Evolutionary conservation across 2,797 vertebrate genomes (phyloP).

Genomic region (Poeciliopsis gracilis): DNA sequence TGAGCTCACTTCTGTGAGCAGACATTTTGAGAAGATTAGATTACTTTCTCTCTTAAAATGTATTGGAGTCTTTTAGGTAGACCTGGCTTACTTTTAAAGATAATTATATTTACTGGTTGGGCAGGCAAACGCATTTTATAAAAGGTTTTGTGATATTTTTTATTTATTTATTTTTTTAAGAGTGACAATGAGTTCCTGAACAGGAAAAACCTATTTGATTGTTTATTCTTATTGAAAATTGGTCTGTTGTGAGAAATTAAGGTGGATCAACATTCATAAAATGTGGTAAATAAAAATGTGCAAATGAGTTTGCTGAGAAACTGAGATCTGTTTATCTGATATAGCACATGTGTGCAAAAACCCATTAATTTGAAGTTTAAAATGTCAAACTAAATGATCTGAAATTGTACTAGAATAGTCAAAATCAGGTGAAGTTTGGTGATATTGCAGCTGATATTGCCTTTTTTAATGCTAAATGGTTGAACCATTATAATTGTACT

Average conservation of each 20-base stretch:
- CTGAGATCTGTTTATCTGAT: no score
- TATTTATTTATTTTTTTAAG: no score
- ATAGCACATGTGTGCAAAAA: no score
- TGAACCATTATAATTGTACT: background rate
- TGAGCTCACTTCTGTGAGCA: background rate
- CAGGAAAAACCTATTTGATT: no score
- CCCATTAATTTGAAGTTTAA: no score
- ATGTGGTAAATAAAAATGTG: background rate
- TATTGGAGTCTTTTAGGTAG: background rate
- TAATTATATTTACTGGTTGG: background rate
- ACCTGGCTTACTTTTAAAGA: background rate
- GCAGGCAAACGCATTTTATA: no score
- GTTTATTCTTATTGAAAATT: no score
- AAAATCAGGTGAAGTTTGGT: background rate
- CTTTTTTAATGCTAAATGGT: background rate
- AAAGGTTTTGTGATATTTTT: no score
- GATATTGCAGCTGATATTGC: background rate
- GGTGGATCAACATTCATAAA: no score
- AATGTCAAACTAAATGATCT: background rate
- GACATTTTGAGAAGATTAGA: background rate
- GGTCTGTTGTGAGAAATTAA: no score
- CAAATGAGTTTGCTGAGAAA: background rate
- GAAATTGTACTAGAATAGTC: background rate
- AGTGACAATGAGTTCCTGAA: no score
- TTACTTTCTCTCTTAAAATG: background rate